phyloP scores from a whole-genome alignment of 2,113 vertebrate genomes.

The Vidua macroura region DNA sequence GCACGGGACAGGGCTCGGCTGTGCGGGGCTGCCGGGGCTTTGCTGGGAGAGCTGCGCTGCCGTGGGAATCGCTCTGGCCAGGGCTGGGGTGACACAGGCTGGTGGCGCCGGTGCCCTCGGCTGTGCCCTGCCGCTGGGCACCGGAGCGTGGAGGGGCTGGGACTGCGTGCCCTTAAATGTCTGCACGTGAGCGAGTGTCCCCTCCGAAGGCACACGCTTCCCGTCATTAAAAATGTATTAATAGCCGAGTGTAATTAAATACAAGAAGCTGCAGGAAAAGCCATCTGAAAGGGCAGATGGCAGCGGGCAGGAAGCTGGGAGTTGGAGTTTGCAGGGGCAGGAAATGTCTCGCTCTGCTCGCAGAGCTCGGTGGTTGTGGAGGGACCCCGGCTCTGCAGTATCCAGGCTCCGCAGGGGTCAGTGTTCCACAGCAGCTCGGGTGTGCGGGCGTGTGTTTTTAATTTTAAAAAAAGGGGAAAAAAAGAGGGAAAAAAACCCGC shows the following conservation, averaged over 20 bases:
- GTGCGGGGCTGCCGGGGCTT: neutral
- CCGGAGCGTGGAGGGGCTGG: neutral
- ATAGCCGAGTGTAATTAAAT: constrained; percentile 58
- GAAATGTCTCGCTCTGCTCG: neutral
- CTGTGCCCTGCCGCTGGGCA: neutral
- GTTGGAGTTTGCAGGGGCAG: constrained; percentile 20
- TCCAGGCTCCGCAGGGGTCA: neutral
- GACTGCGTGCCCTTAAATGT: accelerated
- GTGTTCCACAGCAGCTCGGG: neutral
- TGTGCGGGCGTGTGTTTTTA: neutral
- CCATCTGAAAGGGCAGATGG: constrained; percentile 39
- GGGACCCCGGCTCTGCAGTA: neutral
- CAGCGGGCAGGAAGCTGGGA: constrained; percentile 21
- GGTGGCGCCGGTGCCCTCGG: neutral
- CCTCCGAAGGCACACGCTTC: neutral
- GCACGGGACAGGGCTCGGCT: neutral
- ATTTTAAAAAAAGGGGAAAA: neutral
- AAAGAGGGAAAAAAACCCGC: neutral
- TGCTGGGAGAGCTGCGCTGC: neutral
- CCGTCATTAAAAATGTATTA: constrained; percentile 58
- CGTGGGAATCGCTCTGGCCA: neutral
- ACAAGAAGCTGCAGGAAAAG: constrained; percentile 51
- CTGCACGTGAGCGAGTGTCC: neutral
- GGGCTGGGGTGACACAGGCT: accelerated
- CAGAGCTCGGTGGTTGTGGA: accelerated